Conservation (phyloP, 2,113 vertebrate genomes). For the Amia ocellicauda region DNA sequence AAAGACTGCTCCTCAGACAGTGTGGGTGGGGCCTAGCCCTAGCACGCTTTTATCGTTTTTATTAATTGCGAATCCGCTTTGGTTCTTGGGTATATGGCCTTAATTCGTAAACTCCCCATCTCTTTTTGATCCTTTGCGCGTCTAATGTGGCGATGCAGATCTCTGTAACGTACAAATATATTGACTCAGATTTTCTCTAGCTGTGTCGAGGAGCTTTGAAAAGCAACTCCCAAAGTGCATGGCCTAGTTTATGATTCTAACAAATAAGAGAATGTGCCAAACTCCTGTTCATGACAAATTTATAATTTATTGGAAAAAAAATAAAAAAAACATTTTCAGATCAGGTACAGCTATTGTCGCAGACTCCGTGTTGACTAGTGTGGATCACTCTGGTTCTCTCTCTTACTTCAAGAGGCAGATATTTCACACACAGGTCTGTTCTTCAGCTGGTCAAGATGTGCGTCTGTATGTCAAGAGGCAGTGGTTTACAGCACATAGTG, state of each 20-base stretch:
- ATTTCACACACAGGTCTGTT: too few relatives aligned
- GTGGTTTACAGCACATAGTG: too few relatives aligned
- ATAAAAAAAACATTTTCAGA: neutral
- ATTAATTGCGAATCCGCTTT: neutral
- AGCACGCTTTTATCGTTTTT: too few relatives aligned
- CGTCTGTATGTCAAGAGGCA: too few relatives aligned
- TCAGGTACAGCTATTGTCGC: neutral
- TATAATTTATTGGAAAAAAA: neutral
- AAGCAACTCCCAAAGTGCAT: slow-evolving; percentile 36
- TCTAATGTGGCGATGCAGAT: neutral
- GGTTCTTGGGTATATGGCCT: neutral
- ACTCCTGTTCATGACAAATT: neutral
- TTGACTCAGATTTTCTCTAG: slow-evolving; percentile 21
- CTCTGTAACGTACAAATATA: too few relatives aligned
- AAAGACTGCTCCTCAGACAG: too few relatives aligned
- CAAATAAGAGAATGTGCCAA: slow-evolving; percentile 19
- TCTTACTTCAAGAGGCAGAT: too few relatives aligned
- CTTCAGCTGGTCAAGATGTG: too few relatives aligned
- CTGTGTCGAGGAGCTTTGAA: slow-evolving; percentile 23
- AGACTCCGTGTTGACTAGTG: too few relatives aligned
- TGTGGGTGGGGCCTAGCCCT: too few relatives aligned
- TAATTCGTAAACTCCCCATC: neutral
- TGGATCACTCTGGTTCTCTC: too few relatives aligned
- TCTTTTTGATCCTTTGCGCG: neutral
- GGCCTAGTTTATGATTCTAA: slow-evolving; percentile 38